These are phyloP conservation scores for Bimastos eiseni DNA, from an alignment of 2,888 invertebrate genomes.

Conservation along the genomic window DNA sequence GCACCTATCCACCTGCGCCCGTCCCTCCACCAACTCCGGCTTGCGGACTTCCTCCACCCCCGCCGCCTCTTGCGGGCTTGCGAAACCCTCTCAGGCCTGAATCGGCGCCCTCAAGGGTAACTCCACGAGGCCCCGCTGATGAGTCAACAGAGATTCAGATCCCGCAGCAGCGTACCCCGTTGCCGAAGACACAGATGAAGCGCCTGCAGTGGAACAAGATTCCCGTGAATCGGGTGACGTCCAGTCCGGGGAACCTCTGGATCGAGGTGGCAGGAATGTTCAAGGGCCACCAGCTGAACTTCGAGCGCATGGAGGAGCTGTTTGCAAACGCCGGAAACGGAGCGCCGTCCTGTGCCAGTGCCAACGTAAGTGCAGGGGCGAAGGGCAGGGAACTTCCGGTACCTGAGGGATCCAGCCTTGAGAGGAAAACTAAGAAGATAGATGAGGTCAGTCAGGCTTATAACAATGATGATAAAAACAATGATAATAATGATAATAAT, in stretches of 20 bases:
- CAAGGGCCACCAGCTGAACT: constrained; percentile 52
- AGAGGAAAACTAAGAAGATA: not conserved
- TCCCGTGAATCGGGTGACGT: constrained; percentile 76
- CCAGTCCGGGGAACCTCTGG: constrained; percentile 86
- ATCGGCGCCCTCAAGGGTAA: not conserved
- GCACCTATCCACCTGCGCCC: not conserved
- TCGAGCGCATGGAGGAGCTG: constrained; percentile 57
- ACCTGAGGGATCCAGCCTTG: not conserved
- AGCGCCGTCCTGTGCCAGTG: not conserved
- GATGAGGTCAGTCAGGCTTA: not conserved
- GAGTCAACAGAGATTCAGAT: not conserved
- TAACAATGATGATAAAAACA: constrained; percentile 24
- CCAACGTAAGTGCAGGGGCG: not conserved
- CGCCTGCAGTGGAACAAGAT: constrained; percentile 98
- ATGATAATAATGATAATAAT: constrained; percentile 27
- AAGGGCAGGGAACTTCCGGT: constrained; percentile 5
- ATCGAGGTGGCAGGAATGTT: constrained; percentile 66
- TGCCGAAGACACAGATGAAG: constrained; percentile 92
- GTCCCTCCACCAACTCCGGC: constrained; percentile 45
- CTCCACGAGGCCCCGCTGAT: not conserved
- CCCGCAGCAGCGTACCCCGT: constrained; percentile 66
- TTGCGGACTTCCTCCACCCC: constrained; percentile 26
- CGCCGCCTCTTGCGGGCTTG: not conserved
- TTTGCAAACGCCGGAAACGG: constrained; percentile 46
- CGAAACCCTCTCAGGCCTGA: not conserved